Base-by-base conservation (phyloP, 2,113 vertebrate genomes). In the Rhagologus leucostigma region DNA sequence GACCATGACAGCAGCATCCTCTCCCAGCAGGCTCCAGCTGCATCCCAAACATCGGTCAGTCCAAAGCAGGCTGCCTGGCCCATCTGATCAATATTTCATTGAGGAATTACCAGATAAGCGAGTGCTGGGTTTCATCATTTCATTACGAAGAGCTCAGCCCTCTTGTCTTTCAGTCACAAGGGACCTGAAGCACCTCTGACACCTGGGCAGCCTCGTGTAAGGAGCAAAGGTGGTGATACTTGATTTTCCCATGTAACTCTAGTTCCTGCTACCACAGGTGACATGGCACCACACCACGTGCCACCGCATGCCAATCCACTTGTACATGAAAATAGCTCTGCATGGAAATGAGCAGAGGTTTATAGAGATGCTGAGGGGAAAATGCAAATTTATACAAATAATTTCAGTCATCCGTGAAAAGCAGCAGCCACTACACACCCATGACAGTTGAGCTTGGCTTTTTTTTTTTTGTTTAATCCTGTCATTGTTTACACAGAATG, bases 361-460 rank as follows among this genome's bases (percentile, higher is more conserved):
- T 65, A 78, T 5, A 87, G 10, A 84, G 47, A 74, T 73, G 73
- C 89, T 76, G 53, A 65, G 53, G 55, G 71, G 68, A 19, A 94
- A 95, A 96, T 93, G 89, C 84, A 92, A 94, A 95, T 96, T 75
- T 93, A 89, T 69, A 97, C 87, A 87, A 60, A 76, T 52, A 23
- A 92, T 84, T 94, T 44, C 96, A 94, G 49, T 81, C 93, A 94
- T 60, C 84, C 44, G 22, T 81, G 73, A 93, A 89, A 92, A 92
- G 80, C 69, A 92, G 60, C 85, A 94, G 88, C 44, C 74, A 24
- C 71, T 74, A 63, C 64, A 79, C 16, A 81, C 8, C 30, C 89
- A 32, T 69, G 71, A 82, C 50, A 56, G 47, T 59, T 59, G 9
- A 88, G 87, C 46, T 83, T 63, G 70, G 18, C 23, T 33, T 59